Conservation (phyloP, 2,888 invertebrate genomes). For the Apodemia duryi region DNA sequence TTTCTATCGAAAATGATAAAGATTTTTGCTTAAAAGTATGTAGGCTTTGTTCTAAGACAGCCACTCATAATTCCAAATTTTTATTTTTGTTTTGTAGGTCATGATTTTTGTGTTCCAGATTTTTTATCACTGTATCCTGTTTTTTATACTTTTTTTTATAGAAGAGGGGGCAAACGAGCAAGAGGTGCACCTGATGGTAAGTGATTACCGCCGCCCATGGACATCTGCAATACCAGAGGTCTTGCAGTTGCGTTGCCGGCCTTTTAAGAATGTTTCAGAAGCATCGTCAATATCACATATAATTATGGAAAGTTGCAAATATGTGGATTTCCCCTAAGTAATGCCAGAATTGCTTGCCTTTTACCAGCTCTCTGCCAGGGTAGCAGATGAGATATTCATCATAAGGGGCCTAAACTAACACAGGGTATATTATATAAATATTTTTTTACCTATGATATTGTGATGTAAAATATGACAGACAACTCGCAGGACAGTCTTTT, state of each 20-base stretch:
- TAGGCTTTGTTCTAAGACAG: conserved; percentile 27
- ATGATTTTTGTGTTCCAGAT: conserved; percentile 31
- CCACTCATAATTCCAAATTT: conserved; percentile 29
- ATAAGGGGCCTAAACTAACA: too few relatives aligned
- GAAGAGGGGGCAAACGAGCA: neutral
- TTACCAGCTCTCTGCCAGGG: too few relatives aligned
- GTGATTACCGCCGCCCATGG: too few relatives aligned
- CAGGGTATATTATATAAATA: too few relatives aligned
- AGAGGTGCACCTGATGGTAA: too few relatives aligned
- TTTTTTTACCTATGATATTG: conserved; percentile 86
- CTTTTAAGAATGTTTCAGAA: too few relatives aligned
- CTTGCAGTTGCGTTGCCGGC: too few relatives aligned
- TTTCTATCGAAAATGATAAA: conserved; percentile 24
- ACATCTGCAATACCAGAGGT: too few relatives aligned
- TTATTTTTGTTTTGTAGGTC: conserved; percentile 30
- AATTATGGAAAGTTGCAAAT: too few relatives aligned
- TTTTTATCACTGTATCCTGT: conserved; percentile 28
- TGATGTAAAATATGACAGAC: conserved; percentile 90
- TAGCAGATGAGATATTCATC: too few relatives aligned
- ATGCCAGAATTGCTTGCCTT: too few relatives aligned
- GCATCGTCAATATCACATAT: too few relatives aligned
- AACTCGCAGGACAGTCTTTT: conserved; percentile 94
- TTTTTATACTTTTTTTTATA: conserved; percentile 30
- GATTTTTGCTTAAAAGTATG: conserved; percentile 27
- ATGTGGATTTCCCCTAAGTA: conserved; percentile 3